phyloP scores from a whole-genome alignment of 2,888 invertebrate genomes.

The Tribolium freemani region DNA sequence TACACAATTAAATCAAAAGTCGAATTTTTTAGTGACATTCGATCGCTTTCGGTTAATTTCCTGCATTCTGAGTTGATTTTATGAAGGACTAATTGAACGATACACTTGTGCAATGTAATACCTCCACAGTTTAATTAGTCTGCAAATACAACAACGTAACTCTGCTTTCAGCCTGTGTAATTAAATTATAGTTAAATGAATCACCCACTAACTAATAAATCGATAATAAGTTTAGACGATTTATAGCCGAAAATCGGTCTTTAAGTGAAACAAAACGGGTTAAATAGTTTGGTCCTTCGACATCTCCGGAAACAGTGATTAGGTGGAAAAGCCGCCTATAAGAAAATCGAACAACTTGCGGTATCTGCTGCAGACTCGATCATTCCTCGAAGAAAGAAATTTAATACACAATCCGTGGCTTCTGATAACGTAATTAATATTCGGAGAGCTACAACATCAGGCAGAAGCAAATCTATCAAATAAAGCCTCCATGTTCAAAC shows the following conservation, averaged over 20 bases:
- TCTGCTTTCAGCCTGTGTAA: neutral
- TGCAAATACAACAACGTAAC: conserved; percentile 1
- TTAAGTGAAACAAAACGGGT: neutral
- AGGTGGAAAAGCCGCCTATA: neutral
- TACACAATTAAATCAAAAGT: too few species aligned
- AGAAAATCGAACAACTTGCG: neutral
- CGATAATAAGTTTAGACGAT: neutral
- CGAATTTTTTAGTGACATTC: too few species aligned
- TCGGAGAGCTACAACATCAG: neutral
- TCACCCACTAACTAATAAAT: neutral
- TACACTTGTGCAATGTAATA: conserved; percentile 4
- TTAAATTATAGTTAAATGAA: neutral
- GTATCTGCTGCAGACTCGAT: neutral
- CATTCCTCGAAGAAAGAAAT: neutral
- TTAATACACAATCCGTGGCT: neutral
- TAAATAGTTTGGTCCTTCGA: neutral
- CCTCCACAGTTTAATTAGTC: conserved; percentile 7
- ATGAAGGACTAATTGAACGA: conserved; percentile 1
- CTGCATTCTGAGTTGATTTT: neutral
- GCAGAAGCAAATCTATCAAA: neutral
- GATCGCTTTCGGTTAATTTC: neutral
- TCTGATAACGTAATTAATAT: neutral
- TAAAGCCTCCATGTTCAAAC: neutral
- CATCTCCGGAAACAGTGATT: neutral
- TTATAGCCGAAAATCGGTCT: neutral